Base-by-base conservation (phyloP, 2,113 vertebrate species). In the Megaleporinus macrocephalus region DNA sequence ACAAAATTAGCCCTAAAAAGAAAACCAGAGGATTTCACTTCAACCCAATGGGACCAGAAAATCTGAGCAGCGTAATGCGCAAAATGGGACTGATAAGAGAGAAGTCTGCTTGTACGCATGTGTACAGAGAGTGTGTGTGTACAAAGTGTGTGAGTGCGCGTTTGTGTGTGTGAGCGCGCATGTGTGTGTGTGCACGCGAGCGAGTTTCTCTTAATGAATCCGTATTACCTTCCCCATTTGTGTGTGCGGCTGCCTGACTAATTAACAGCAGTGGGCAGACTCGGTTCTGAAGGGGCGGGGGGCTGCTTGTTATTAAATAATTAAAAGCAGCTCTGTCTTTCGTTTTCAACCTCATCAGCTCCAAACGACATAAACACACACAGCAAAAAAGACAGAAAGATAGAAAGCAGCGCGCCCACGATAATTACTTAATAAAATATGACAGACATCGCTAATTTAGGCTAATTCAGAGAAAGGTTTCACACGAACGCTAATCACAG, bases 341-440 rank as follows among this genome's bases (percentile, higher is more conserved):
- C 6, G 53, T 81, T 63, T 91, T 90, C 86, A 92, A 91, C 87
- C 87, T 90, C 81, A 86, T 90, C 85, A 79, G 72, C 57, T 82
- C 75, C 33, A 82, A 77, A 80, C 33, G 36, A 10, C 47, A 30
- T 5, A 27, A 49, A 76, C 86, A 53, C 51, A 36, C 55, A 76
- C 86, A 81, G 2, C 59, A 66, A 88, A 83, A 87, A 66, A 47
- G 16, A 24, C 11, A 2, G 63, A 87, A 82, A 66, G 65, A 65
- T 76, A n/a, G 84, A 86, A 82, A 74, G 83, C 81, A 47, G 84
- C 59, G 69, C 65, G 70, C 51, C 76, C 18, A 65, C 44, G 80
- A 88, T 89, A 89, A 91, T 90, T 82, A 88, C 83, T 90, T 89
- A 86, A 91, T 92, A 75, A 91, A 89, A 88, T 84, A 88, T 85